Evolutionary conservation across 2,113 vertebrate species (phyloP).

Genomic region (Gulo gulo): DNA sequence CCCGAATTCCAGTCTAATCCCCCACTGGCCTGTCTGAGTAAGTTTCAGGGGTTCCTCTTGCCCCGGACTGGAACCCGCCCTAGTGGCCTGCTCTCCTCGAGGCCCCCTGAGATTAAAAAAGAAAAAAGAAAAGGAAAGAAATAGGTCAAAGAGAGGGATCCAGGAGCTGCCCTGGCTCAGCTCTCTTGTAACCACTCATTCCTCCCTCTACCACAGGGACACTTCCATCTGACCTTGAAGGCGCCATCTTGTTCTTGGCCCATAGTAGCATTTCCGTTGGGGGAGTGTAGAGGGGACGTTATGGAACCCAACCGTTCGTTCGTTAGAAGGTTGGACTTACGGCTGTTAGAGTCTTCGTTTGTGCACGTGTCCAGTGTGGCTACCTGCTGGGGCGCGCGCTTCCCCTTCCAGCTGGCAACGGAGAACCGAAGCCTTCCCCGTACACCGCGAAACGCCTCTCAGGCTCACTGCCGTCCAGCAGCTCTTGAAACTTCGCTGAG

Average conservation of each 20-base stretch:
- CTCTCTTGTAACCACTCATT: background rate
- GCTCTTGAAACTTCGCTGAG: background rate
- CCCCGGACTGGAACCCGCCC: background rate
- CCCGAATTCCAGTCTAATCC: background rate
- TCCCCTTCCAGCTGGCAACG: background rate
- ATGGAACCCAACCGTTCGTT: background rate
- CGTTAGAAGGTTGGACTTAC: background rate
- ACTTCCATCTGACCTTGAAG: background rate
- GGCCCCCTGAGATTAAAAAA: background rate
- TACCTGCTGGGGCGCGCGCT: background rate
- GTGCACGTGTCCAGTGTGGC: fast-evolving
- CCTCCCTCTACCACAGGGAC: background rate
- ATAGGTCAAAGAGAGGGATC: background rate
- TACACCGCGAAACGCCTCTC: background rate
- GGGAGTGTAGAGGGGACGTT: background rate
- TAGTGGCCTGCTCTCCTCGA: background rate
- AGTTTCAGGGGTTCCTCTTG: background rate
- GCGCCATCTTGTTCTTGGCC: background rate
- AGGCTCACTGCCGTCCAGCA: background rate
- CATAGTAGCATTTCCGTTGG: background rate
- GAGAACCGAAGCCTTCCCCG: background rate
- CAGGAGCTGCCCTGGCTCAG: background rate
- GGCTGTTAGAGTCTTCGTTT: background rate
- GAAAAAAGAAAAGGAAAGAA: background rate
- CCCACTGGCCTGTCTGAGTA: background rate